phyloP scores from a whole-genome alignment of 2,888 invertebrate genomes.

The Biston betularia region DNA sequence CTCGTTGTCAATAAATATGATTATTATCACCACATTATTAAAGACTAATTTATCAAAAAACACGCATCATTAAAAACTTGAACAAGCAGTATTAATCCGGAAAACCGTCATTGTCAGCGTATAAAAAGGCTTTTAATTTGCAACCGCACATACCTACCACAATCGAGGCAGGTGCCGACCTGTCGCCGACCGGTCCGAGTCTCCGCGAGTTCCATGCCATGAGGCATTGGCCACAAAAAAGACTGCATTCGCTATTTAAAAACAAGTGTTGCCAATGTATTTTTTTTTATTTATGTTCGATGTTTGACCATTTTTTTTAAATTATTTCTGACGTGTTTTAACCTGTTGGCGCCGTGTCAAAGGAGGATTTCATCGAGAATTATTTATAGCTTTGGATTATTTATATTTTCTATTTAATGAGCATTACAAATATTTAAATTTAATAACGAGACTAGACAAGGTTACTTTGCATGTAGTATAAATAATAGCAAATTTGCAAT shows the following conservation, averaged over 20 bases:
- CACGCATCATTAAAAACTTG: constrained; percentile 43
- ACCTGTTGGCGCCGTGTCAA: constrained; percentile 7
- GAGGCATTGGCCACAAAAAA: constrained; percentile 54
- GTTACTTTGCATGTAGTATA: not conserved
- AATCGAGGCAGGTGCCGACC: constrained; percentile 76
- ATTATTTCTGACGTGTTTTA: constrained; percentile 6
- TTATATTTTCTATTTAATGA: not conserved
- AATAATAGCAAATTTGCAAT: too few relatives aligned
- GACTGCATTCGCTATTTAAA: constrained; percentile 57
- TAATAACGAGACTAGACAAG: not conserved
- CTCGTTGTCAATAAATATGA: too few relatives aligned
- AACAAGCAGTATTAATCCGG: constrained; percentile 56
- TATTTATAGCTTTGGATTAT: not conserved
- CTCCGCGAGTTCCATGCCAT: constrained; percentile 45
- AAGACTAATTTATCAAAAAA: constrained; percentile 29
- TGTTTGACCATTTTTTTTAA: not conserved
- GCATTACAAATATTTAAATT: not conserved
- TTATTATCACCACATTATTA: not conserved
- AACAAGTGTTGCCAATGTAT: constrained; percentile 46
- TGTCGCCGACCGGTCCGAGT: constrained; percentile 69
- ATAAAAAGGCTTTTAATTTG: constrained; percentile 63
- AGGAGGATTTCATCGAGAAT: constrained; percentile 6
- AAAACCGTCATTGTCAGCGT: constrained; percentile 57
- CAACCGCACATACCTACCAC: constrained; percentile 75
- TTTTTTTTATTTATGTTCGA: not conserved